phyloP scores from a whole-genome alignment of 37 sponge, comb jelly and placozoan genomes.

The Aplysina aerophoba region DNA sequence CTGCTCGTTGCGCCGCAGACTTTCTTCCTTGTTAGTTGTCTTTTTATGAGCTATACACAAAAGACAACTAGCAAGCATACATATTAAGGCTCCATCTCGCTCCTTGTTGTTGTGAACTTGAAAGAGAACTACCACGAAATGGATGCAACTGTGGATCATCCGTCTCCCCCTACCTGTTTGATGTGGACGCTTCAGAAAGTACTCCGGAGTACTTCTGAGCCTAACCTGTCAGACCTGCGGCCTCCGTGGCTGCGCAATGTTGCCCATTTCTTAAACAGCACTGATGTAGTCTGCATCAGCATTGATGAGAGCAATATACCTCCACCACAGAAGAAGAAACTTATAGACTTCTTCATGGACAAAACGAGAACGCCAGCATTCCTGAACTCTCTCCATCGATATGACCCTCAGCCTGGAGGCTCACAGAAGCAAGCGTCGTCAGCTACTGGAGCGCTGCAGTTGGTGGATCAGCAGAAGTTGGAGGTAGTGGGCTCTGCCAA shows the following conservation, averaged over 20 bases:
- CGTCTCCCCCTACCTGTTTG: neutral
- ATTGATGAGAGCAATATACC: neutral
- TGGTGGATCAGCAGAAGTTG: slow-evolving; percentile 14
- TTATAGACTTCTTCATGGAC: neutral
- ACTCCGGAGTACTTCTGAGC: neutral
- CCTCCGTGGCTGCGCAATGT: neutral
- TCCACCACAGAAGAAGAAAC: neutral
- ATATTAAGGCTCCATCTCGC: neutral
- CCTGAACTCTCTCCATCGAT: neutral
- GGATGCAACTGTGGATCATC: neutral
- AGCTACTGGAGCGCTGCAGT: neutral
- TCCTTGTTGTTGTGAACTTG: neutral
- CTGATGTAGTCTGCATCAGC: slow-evolving; percentile 8
- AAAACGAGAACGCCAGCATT: neutral
- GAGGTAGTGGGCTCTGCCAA: slow-evolving; percentile 7
- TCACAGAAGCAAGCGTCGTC: neutral
- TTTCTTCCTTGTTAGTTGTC: slow-evolving; percentile 20
- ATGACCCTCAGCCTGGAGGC: neutral
- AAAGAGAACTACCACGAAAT: neutral
- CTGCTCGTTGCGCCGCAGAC: neutral
- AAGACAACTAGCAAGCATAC: neutral
- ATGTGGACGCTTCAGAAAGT: neutral
- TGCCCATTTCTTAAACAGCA: slow-evolving; percentile 1
- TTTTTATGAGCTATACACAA: neutral
- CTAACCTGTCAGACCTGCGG: neutral